Conservation (phyloP, 2,888 invertebrate species). For the Machimus atricapillus region DNA sequence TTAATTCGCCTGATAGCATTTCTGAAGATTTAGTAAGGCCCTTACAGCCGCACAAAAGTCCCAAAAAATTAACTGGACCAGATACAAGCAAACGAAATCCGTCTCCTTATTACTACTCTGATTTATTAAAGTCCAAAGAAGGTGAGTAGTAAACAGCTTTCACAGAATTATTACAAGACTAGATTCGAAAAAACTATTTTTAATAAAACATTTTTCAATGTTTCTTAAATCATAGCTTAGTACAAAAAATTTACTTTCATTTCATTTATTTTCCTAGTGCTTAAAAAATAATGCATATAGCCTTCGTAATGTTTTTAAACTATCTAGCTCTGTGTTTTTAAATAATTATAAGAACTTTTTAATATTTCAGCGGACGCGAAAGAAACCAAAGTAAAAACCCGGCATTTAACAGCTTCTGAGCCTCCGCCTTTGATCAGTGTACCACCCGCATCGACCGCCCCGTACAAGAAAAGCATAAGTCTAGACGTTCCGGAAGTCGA, state of each 20-base stretch:
- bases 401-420: constrained; percentile 63
- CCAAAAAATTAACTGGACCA: constrained; percentile 56
- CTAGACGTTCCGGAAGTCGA: constrained; percentile 72
- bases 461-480: constrained; percentile 76
- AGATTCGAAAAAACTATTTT: too few relatives aligned
- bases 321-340: neutral
- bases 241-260: too few relatives aligned
- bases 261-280: too few relatives aligned
- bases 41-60: constrained; percentile 61
- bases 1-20: constrained; percentile 76
- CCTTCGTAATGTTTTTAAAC: neutral
- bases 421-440: constrained; percentile 61
- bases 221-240: too few relatives aligned
- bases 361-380: constrained; percentile 47
- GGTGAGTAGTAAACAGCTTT: constrained; percentile 34
- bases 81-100: constrained; percentile 70
- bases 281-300: too few relatives aligned
- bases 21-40: constrained; percentile 65
- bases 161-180: neutral
- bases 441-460: constrained; percentile 54
- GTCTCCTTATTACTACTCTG: constrained; percentile 85
- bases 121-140: constrained; percentile 68
- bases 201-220: too few relatives aligned
- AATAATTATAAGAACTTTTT: neutral
- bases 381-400: constrained; percentile 57